Evolutionary conservation across 2,888 invertebrate species (phyloP).

Genomic region (Norana najaformis): DNA sequence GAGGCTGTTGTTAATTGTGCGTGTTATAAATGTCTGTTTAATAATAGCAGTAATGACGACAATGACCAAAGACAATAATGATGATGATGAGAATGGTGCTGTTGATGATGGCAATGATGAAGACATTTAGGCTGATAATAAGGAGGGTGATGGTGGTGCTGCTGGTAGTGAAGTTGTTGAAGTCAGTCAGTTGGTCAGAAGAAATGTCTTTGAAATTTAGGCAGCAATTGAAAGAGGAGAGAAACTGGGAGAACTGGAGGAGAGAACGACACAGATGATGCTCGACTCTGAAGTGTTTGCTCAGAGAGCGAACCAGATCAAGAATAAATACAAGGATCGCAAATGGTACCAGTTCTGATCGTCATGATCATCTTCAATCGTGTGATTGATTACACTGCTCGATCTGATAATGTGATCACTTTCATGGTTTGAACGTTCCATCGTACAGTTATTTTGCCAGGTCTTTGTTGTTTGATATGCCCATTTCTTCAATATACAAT

Average conservation of each 20-base stretch:
- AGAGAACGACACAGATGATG: conserved; percentile 88
- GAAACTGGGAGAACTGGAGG: conserved; percentile 86
- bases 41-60: no score
- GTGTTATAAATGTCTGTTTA: no score
- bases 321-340: conserved; percentile 94
- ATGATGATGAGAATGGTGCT: neutral
- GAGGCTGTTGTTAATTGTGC: no score
- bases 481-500: neutral
- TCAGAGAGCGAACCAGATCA: conserved; percentile 83
- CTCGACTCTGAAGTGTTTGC: conserved; percentile 84
- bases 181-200: neutral
- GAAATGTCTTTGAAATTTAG: conserved; percentile 67
- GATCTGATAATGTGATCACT: neutral
- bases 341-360: conserved; percentile 97
- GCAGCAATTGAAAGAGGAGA: conserved; percentile 91
- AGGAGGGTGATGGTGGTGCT: neutral
- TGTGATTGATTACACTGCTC: neutral
- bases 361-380: neutral
- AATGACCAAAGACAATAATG: no score
- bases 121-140: neutral
- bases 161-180: neutral
- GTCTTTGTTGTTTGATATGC: conserved; percentile 13
- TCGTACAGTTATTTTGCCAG: conserved; percentile 7
- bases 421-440: conserved; percentile 13
- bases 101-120: neutral